phyloP scores from a whole-genome alignment of 1,140 invertebrate genomes.

The Drosophila rufa region DNA sequence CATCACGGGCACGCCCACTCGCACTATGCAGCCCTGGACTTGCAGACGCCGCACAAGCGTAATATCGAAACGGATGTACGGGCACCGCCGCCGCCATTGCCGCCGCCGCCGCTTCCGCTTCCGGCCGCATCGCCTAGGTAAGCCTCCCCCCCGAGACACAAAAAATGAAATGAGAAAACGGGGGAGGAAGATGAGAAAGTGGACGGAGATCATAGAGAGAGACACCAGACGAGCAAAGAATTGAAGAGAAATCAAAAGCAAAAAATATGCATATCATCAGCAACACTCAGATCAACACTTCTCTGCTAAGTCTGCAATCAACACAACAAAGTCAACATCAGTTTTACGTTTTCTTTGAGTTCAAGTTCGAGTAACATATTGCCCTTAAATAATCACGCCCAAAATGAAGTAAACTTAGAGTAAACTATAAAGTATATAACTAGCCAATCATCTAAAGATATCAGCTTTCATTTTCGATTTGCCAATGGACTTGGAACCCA shows the following conservation, averaged over 20 bases:
- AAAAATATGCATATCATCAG: slow-evolving; percentile 73
- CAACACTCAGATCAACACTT: slow-evolving; percentile 74
- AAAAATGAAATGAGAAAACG: background rate
- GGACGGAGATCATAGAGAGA: slow-evolving; percentile 22
- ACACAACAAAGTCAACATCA: slow-evolving; percentile 33
- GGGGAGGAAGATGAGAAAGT: slow-evolving; percentile 38
- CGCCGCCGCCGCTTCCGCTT: slow-evolving; percentile 77
- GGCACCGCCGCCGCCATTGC: slow-evolving; percentile 71
- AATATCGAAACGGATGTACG: slow-evolving; percentile 72
- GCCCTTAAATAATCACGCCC: slow-evolving; percentile 71
- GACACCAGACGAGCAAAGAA: slow-evolving; percentile 58
- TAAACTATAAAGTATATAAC: slow-evolving; percentile 18
- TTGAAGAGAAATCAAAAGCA: slow-evolving; percentile 45
- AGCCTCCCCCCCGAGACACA: slow-evolving; percentile 41
- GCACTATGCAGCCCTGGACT: slow-evolving; percentile 70
- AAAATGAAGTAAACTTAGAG: slow-evolving; percentile 39
- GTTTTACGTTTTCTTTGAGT: slow-evolving; percentile 43
- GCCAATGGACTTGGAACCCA: slow-evolving; percentile 64
- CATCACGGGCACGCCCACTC: slow-evolving; percentile 49
- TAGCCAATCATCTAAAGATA: slow-evolving; percentile 22
- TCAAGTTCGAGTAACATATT: slow-evolving; percentile 38
- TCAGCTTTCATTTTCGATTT: slow-evolving; percentile 43
- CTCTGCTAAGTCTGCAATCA: slow-evolving; percentile 80
- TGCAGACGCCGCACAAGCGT: slow-evolving; percentile 80
- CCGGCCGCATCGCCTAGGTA: slow-evolving; percentile 80